Percentiles rank a stretch among this genome's conserved stretches.
phyloP scores from a whole-genome alignment of 64 coral and sea anemone genomes.

The Montipora sp. region DNA sequence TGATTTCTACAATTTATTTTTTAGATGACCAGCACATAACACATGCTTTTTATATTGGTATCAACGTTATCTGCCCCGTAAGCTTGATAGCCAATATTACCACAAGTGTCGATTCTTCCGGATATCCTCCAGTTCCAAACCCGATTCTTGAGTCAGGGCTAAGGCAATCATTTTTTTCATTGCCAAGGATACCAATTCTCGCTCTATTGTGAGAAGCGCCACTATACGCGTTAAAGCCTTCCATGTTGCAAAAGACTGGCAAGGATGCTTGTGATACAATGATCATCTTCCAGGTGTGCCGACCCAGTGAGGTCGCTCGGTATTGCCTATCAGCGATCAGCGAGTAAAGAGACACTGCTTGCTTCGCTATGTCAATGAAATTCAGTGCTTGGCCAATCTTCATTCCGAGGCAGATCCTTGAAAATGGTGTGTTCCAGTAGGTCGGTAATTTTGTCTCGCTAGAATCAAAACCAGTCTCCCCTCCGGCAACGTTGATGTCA shows the following conservation, averaged over 20 bases:
- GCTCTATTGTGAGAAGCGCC: neutral
- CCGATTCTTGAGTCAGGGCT: neutral
- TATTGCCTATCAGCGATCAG: neutral
- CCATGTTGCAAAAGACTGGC: neutral
- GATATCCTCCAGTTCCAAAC: neutral
- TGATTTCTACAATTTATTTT: neutral
- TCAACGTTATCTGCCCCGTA: neutral
- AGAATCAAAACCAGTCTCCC: neutral
- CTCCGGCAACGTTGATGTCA: neutral
- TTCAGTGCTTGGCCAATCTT: too few relatives aligned
- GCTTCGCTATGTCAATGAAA: neutral
- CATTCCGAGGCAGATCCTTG: neutral
- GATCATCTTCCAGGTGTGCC: neutral
- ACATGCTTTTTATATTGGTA: neutral
- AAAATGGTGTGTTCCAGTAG: neutral
- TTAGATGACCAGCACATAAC: neutral
- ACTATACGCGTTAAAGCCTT: neutral
- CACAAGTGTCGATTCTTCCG: neutral
- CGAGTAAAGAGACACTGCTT: neutral
- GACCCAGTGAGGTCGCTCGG: neutral
- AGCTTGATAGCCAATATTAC: neutral
- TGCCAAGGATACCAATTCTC: neutral
- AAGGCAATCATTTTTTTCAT: neutral
- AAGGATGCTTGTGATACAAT: neutral
- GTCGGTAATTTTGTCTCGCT: neutral